Conservation (phyloP, 2,888 invertebrate species). For the Steinernema scapterisci region DNA sequence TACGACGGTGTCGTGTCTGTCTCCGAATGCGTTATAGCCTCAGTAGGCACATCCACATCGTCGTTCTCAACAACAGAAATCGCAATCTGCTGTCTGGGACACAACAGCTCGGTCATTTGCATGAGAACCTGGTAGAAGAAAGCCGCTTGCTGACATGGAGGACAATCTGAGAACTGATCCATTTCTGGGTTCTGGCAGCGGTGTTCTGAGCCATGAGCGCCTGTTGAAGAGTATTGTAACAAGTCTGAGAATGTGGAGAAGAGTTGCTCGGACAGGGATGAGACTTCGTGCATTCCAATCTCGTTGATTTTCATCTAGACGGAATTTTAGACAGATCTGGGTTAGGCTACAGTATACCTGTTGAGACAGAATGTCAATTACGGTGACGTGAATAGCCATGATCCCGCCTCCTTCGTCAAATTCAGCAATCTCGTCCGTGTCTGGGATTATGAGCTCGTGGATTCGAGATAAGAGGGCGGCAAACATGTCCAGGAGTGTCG, state of each 20-base stretch:
- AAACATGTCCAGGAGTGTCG: too few species aligned
- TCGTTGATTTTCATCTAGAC: slow-evolving; percentile 82
- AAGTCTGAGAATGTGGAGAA: slow-evolving; percentile 55
- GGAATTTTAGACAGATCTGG: neutral
- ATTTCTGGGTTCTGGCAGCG: slow-evolving; percentile 70
- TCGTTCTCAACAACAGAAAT: slow-evolving; percentile 43
- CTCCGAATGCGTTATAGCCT: slow-evolving; percentile 40
- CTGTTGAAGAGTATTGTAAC: slow-evolving; percentile 47
- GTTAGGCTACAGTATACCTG: slow-evolving; percentile 74
- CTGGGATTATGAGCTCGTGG: too few species aligned
- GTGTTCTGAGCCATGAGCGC: slow-evolving; percentile 41
- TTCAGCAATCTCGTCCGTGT: slow-evolving; percentile 40
- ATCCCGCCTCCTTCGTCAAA: slow-evolving; percentile 48
- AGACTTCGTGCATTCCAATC: slow-evolving; percentile 77
- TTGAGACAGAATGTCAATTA: slow-evolving; percentile 91
- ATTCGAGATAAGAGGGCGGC: too few species aligned
- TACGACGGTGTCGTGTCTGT: slow-evolving; percentile 44
- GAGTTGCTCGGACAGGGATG: slow-evolving; percentile 51
- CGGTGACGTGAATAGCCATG: slow-evolving; percentile 80
- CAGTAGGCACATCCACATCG: slow-evolving; percentile 40
- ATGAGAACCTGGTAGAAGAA: slow-evolving; percentile 81
- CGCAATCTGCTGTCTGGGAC: slow-evolving; percentile 57
- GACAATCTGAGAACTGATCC: slow-evolving; percentile 76
- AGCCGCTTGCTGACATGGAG: slow-evolving; percentile 86
- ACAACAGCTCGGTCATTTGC: slow-evolving; percentile 66